Evolutionary conservation across 1,140 invertebrate species (phyloP).

Genomic region (Matsumurasca onukii): DNA sequence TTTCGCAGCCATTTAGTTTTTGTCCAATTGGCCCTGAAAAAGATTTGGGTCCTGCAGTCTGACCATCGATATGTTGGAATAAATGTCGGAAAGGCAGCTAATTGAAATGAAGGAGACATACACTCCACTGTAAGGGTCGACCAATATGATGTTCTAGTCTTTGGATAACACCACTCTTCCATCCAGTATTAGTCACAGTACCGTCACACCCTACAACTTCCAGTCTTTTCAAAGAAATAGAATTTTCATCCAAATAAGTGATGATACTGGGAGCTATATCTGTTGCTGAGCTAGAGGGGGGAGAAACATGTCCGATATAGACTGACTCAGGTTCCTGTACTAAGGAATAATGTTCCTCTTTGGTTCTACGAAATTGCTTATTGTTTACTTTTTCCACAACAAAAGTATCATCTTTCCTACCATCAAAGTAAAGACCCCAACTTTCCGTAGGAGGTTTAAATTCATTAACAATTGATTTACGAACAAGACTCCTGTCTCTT

Average conservation of each 20-base stretch:
- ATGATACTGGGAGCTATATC: slow-evolving; percentile 36
- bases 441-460: too few relatives aligned
- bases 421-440: slow-evolving; percentile 36
- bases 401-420: slow-evolving; percentile 41
- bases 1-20: slow-evolving; percentile 39
- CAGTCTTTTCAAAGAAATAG: slow-evolving; percentile 35
- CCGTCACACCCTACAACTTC: slow-evolving; percentile 43
- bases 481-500: slow-evolving; percentile 38
- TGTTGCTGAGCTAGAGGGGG: slow-evolving; percentile 35
- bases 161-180: slow-evolving; percentile 41
- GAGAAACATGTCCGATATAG: slow-evolving; percentile 41
- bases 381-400: slow-evolving; percentile 36
- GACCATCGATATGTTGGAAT: slow-evolving; percentile 41
- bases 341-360: slow-evolving; percentile 41
- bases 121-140: slow-evolving; percentile 40
- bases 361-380: slow-evolving; percentile 37
- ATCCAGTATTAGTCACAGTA: slow-evolving; percentile 43
- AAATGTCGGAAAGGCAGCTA: slow-evolving; percentile 42
- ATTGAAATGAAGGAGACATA: slow-evolving; percentile 44
- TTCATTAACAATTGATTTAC: not conserved
- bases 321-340: slow-evolving; percentile 40
- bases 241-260: slow-evolving; percentile 34
- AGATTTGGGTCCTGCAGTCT: slow-evolving; percentile 39
- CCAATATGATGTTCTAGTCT: slow-evolving; percentile 36
- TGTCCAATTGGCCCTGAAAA: slow-evolving; percentile 42